phyloP scores from a whole-genome alignment of 1,140 invertebrate species.

The Scylla paramamosain region DNA sequence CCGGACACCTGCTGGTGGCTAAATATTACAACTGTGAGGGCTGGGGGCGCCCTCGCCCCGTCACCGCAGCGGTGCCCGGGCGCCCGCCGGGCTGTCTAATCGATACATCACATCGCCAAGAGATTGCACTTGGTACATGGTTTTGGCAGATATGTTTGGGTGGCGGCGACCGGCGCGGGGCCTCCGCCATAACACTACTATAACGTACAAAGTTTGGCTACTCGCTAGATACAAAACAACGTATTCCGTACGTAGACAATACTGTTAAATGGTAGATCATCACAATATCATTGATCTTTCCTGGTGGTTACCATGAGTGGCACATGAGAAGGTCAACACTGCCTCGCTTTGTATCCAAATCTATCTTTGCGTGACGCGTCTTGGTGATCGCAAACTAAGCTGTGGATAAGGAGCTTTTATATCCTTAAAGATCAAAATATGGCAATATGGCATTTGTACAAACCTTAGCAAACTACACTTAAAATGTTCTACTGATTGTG shows the following conservation, averaged over 20 bases:
- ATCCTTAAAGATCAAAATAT: constrained; percentile 71
- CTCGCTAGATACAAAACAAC: constrained; percentile 74
- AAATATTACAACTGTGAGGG: constrained; percentile 67
- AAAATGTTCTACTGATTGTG: constrained; percentile 67
- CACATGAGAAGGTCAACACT: constrained; percentile 71
- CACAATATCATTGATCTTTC: constrained; percentile 58
- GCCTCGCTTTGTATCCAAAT: constrained; percentile 73
- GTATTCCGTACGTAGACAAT: constrained; percentile 74
- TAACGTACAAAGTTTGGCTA: constrained; percentile 75
- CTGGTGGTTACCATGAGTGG: constrained; percentile 63
- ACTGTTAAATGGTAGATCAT: constrained; percentile 73
- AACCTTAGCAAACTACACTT: constrained; percentile 75
- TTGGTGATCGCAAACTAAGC: constrained; percentile 46
- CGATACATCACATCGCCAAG: constrained; percentile 74
- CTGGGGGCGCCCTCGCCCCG: constrained; percentile 7
- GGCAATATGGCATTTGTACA: constrained; percentile 75
- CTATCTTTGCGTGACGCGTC: constrained; percentile 39
- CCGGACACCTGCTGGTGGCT: constrained; percentile 46
- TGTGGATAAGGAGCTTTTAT: constrained; percentile 56
- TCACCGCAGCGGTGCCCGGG: constrained; percentile 48
- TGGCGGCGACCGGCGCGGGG: constrained; percentile 51
- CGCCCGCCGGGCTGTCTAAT: constrained; percentile 52
- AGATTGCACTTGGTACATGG: constrained; percentile 75
- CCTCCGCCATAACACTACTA: constrained; percentile 68
- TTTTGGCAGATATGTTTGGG: constrained; percentile 75